Base-by-base conservation (phyloP, 2,888 invertebrate genomes). In the Apodemia zela region DNA sequence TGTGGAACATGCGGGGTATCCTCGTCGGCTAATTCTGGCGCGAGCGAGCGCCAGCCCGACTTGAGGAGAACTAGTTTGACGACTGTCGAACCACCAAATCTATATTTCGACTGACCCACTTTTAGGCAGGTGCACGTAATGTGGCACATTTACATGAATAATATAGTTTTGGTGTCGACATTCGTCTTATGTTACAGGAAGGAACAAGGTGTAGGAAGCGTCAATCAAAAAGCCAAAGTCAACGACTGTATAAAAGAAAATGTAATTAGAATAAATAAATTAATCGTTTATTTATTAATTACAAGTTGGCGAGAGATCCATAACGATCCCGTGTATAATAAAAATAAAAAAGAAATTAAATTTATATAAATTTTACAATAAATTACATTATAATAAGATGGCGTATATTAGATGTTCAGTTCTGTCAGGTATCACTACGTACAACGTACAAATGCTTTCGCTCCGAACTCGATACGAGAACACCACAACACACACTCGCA, bases 251-350 rank as follows among this genome's bases (percentile, higher is more conserved):
- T 87, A 89, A 89, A 88, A 92, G 90, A 89, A 92, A 90, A 84
- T 92, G 92, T 92, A 92, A 92, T 92, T 92, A 89, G 92, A 92
- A 92, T 92, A 92, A 92, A 92, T 92, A 92, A 92, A 92, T 92
- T 90, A 92, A 88, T 87, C 82, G 89, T 92, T 92, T 92, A 92
- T 92, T 92, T 92, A 92, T 92, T 90, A 91, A 92, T 91, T 92
- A 92, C 92, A 90, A 87, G 77, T 83, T 88, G 91, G 89, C 87
- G 80, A 87, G 91, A 90, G 91, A 89, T 90, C 91, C 90, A 90
- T 87, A 89, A 89, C 87, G 92, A 91, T 86, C 90, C 84, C 91
- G 84, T 83, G 86, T 87, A 86, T 89, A 89, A 89, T 90, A 90
- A 91, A 90, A 91, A 91, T 79, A 89, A 90, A 86, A 89, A 87